phyloP scores from a whole-genome alignment of 2,113 vertebrate genomes.

The Neoarius graeffei region DNA sequence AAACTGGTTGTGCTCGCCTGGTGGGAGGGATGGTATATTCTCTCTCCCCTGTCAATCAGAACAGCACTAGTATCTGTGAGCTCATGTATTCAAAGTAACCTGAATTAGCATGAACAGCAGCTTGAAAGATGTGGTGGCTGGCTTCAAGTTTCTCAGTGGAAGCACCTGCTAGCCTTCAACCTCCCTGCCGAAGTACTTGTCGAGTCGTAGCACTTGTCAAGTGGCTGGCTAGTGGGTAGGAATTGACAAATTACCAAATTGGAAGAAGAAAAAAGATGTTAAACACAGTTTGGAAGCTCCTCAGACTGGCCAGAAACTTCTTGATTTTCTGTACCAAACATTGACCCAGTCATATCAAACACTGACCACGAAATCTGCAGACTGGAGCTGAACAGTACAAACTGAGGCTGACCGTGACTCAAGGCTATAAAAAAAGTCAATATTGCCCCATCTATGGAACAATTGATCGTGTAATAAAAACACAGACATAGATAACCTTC shows the following conservation, averaged over 20 bases:
- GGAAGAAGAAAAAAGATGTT: neutral
- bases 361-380: neutral
- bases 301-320: neutral
- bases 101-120: neutral
- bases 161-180: neutral
- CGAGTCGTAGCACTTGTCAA: no score
- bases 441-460: neutral
- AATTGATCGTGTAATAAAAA: neutral
- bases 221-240: neutral
- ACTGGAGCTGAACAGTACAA: no score
- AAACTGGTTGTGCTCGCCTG: neutral
- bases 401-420: neutral
- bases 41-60: neutral
- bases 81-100: neutral
- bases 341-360: neutral
- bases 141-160: neutral
- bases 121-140: neutral
- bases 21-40: neutral
- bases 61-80: neutral
- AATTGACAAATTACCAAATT: neutral
- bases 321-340: neutral
- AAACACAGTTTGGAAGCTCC: neutral
- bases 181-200: neutral
- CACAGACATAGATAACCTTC: neutral
- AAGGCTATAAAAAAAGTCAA: neutral